Evolutionary conservation across 2,797 vertebrate species (phyloP), one percentile per base, ranked within the genome.

Genomic region (Lutjanus argentimaculatus): DNA sequence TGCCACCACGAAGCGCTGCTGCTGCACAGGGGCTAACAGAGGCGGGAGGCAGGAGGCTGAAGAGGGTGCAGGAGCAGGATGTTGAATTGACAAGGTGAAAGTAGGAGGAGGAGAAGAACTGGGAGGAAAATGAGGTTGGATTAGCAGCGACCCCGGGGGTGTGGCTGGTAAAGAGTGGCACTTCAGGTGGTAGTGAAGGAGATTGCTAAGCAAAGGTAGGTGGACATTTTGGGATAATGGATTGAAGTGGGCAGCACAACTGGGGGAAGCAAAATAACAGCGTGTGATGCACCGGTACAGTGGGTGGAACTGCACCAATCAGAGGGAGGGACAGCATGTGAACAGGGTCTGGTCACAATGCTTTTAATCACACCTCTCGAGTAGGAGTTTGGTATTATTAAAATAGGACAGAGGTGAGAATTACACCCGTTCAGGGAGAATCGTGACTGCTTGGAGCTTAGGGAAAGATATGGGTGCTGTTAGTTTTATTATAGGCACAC

Each of bases 151-250:
- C 84, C 73, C 53, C 8, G 25, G 53, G 83, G 87, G 86, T 36
- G 84, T 85, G 86, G 85, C 69, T n/a, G 67, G 82, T 79, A 83
- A 88, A 91, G 83, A 89, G 79, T 76, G 80, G 59, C 75, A 85
- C 82, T 88, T 67, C 73, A 89, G 85, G 82, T 77, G 85, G 72
- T 52, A 40, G 87, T 55, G 77, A 86, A 87, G 82, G 85, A 79
- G 86, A 89, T 87, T 91, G 84, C 88, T 79, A 69, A 80, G 67
- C 79, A 87, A 88, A 87, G 56, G 90, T 89, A 88, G 92, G 89
- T 90, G 89, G 91, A 92, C 85, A 63, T 92, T 92, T 93, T 85
- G 70, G 83, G 78, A 90, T 92, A 92, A 94, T 90, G 87, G 83
- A 93, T 93, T 88, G 80, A 88, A 89, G 77, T 82, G 72, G 83